Evolutionary conservation across 2,113 vertebrate genomes (phyloP).

Genomic region (Eleginops maclovinus): DNA sequence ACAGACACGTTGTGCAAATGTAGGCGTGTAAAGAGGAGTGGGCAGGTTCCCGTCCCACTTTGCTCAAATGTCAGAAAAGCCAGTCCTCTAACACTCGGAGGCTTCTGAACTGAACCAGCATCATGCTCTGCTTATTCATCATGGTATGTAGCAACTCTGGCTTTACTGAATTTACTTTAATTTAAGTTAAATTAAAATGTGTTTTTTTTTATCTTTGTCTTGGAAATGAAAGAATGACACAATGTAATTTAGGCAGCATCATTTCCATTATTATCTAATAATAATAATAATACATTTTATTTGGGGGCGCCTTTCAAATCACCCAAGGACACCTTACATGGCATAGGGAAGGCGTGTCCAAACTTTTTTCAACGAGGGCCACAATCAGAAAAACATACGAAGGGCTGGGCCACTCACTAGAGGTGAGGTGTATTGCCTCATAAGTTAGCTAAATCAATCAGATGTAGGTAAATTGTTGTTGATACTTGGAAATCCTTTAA

Average conservation of each 20-base stretch:
- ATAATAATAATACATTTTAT: too few relatives aligned
- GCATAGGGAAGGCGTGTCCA: too few relatives aligned
- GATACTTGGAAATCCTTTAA: too few relatives aligned
- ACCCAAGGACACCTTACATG: too few relatives aligned
- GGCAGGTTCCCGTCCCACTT: neutral
- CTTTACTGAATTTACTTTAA: neutral
- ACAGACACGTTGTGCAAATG: neutral
- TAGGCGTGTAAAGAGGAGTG: slow-evolving; percentile 29
- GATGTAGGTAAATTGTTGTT: too few relatives aligned
- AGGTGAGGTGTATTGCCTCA: too few relatives aligned
- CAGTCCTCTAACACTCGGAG: neutral
- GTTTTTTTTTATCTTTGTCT: neutral
- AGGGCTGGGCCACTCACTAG: too few relatives aligned
- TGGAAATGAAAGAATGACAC: neutral
- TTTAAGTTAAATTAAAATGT: neutral
- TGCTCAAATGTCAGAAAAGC: neutral
- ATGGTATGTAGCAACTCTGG: slow-evolving; percentile 47
- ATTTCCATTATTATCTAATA: neutral
- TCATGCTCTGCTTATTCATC: slow-evolving; percentile 50
- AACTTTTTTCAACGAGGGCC: too few relatives aligned
- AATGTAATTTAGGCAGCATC: neutral
- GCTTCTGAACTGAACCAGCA: slow-evolving; percentile 1
- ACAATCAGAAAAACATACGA: too few relatives aligned
- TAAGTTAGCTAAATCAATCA: too few relatives aligned
- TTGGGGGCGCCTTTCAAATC: too few relatives aligned